Evolutionary conservation across 2,113 vertebrate genomes (phyloP).

Genomic region (Bucco capensis): DNA sequence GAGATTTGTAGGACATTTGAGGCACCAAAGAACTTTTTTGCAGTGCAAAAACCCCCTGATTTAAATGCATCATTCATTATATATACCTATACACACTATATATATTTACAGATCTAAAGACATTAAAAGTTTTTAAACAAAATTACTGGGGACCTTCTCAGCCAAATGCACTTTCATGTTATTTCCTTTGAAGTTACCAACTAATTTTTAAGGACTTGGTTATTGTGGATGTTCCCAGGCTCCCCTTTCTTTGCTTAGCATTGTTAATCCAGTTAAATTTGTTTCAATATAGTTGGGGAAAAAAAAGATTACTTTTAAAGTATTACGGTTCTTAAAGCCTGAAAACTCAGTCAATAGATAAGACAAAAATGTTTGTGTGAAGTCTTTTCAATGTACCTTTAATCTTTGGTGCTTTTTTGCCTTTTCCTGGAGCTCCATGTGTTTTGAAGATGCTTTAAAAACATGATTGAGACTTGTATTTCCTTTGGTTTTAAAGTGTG

Average conservation of each 20-base stretch:
- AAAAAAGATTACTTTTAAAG: not conserved
- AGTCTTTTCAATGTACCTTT: constrained; percentile 22
- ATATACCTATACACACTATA: not conserved
- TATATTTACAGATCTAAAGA: constrained; percentile 22
- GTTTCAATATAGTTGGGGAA: not conserved
- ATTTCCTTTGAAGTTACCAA: constrained; percentile 4
- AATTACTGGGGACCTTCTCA: not conserved
- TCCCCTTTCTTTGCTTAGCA: not conserved
- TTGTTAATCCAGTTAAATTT: constrained; percentile 6
- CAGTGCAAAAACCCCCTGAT: not conserved
- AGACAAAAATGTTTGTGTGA: not conserved
- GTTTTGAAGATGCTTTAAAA: constrained; percentile 46
- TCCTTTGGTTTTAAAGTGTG: constrained; percentile 16
- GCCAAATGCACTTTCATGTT: constrained; percentile 14
- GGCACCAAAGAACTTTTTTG: constrained; percentile 59
- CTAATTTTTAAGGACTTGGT: not conserved
- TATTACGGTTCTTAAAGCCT: not conserved
- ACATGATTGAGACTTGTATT: not conserved
- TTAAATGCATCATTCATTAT: constrained; percentile 2
- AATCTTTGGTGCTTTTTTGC: constrained; percentile 50
- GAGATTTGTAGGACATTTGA: not conserved
- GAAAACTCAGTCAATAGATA: not conserved
- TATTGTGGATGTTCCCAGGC: not conserved
- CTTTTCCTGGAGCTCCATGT: constrained; percentile 15
- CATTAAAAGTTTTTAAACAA: not conserved